Evolutionary conservation across 35 echinoderm and acorn worm species (phyloP).

Genomic region (Ptychodera flava): DNA sequence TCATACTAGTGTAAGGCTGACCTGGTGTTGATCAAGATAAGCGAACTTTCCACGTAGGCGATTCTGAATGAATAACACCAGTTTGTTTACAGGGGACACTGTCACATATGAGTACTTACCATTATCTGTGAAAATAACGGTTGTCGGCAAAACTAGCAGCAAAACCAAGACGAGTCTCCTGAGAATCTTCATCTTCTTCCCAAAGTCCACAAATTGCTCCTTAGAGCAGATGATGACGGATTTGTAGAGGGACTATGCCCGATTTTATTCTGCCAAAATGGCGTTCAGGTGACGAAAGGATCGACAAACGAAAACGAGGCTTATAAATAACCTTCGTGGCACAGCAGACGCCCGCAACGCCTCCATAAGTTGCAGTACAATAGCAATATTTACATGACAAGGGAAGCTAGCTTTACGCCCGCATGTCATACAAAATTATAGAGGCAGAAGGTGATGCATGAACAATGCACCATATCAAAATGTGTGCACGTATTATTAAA

Average conservation of each 20-base stretch:
- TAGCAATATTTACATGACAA: too few species aligned
- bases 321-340: not conserved
- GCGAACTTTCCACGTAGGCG: not conserved
- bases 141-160: constrained; percentile 81
- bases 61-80: not conserved
- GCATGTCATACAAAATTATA: too few species aligned
- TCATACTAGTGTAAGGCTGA: too few species aligned
- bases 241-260: not conserved
- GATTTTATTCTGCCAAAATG: not conserved
- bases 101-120: constrained; percentile 40
- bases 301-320: not conserved
- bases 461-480: too few species aligned
- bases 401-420: too few species aligned
- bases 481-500: too few species aligned
- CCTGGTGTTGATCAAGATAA: too few species aligned
- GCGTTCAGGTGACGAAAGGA: not conserved
- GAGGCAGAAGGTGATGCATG: too few species aligned
- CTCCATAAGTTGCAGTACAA: too few species aligned
- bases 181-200: constrained; percentile 56
- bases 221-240: not conserved
- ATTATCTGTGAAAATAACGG: constrained; percentile 53
- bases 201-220: not conserved
- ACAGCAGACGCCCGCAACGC: too few species aligned
- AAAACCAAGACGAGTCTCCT: constrained; percentile 66
- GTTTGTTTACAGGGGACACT: not conserved